phyloP scores from a whole-genome alignment of 2,888 invertebrate genomes.

The Hydropsyche betteni region DNA sequence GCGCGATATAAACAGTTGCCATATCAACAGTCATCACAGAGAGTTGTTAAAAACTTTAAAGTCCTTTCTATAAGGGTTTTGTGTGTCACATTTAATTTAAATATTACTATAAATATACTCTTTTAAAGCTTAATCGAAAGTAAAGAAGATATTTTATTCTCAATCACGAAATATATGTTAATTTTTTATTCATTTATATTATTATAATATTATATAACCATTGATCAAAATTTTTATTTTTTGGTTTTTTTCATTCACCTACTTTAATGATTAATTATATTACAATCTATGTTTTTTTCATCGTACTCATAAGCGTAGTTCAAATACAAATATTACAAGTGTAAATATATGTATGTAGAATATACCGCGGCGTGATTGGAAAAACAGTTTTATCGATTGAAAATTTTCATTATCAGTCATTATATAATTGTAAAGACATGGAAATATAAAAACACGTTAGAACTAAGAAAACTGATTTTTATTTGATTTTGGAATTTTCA shows the following conservation, averaged over 20 bases:
- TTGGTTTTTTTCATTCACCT: conserved; percentile 38
- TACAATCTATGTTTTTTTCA: conserved; percentile 30
- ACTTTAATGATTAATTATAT: conserved; percentile 35
- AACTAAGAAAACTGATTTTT: too few species aligned
- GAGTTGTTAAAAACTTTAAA: conserved; percentile 26
- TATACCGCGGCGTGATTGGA: too few species aligned
- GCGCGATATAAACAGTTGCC: conserved; percentile 35
- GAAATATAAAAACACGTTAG: too few species aligned
- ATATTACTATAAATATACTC: conserved; percentile 24
- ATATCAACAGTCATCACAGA: conserved; percentile 32
- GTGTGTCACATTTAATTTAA: conserved; percentile 18
- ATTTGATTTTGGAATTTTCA: too few species aligned
- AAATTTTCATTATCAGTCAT: too few species aligned
- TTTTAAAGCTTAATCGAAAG: conserved; percentile 38
- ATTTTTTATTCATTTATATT: conserved; percentile 7
- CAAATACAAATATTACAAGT: conserved; percentile 45
- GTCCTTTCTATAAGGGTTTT: conserved; percentile 19
- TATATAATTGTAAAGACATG: too few species aligned
- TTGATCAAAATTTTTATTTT: conserved; percentile 41
- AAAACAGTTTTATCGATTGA: too few species aligned
- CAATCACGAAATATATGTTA: conserved; percentile 32
- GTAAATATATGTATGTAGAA: conserved; percentile 19
- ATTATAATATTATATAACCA: conserved; percentile 31
- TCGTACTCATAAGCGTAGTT: conserved; percentile 54
- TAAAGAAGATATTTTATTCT: conserved; percentile 33